phyloP scores from a whole-genome alignment of 2,797 vertebrate species.

The Poliocrania exsul region DNA sequence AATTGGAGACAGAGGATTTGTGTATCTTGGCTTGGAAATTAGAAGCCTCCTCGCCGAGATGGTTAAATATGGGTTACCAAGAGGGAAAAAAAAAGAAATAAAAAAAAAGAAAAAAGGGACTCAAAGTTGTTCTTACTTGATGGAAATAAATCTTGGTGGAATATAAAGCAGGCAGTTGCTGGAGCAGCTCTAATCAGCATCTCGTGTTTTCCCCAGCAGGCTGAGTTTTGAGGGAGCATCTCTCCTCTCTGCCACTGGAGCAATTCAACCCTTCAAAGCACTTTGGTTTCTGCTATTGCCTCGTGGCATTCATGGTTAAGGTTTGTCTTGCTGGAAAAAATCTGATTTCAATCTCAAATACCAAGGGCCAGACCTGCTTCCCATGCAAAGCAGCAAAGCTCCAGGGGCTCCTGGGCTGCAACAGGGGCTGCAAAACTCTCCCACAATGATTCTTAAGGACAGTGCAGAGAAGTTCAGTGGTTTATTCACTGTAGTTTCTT shows the following conservation, averaged over 20 bases:
- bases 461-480: background rate
- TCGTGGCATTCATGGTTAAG: background rate
- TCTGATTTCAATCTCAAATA: conserved; percentile 7
- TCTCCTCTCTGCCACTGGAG: background rate
- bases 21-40: conserved; percentile 62
- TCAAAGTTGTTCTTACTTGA: conserved; percentile 38
- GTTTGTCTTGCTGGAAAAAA: background rate
- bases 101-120: background rate
- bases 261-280: background rate
- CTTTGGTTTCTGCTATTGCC: background rate
- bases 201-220: background rate
- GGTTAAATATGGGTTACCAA: conserved; percentile 31
- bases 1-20: conserved; percentile 62
- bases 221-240: background rate
- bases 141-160: background rate
- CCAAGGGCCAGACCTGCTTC: background rate
- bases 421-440: background rate
- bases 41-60: conserved; percentile 40
- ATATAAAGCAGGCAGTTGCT: conserved; percentile 3
- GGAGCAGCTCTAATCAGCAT: conserved; percentile 18
- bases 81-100: background rate
- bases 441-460: background rate
- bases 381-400: background rate
- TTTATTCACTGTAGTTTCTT: background rate
- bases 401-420: fast-evolving